These are phyloP conservation scores for Misgurnus mizolepis DNA, from an alignment of 2,113 vertebrate genomes.

Conservation along the genomic window DNA sequence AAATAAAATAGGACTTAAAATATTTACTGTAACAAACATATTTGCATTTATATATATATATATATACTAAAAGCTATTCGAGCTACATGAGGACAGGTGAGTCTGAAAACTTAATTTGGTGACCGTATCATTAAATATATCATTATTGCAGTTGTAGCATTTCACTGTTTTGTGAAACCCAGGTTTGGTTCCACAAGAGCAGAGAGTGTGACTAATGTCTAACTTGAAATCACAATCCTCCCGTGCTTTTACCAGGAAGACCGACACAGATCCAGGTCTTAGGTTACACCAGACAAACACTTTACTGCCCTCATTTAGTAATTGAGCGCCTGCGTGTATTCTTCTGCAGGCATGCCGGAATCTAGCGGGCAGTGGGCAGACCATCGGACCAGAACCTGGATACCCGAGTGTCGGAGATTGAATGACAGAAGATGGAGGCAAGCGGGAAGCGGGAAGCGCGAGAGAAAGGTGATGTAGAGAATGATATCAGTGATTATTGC, in stretches of 20 bases:
- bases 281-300: conserved; percentile 51
- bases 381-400: conserved; percentile 38
- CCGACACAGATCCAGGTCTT: conserved; percentile 33
- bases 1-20: too few species aligned
- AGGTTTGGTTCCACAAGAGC: conserved; percentile 49
- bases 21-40: too few species aligned
- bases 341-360: conserved; percentile 48
- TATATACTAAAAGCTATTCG: not conserved
- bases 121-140: not conserved
- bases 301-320: conserved; percentile 54
- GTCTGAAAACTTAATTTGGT: not conserved
- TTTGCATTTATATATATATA: too few species aligned
- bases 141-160: not conserved
- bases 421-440: conserved; percentile 64
- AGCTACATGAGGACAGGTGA: not conserved
- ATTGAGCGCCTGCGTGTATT: conserved; percentile 55
- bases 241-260: conserved; percentile 18
- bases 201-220: conserved; percentile 54
- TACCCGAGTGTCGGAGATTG: conserved; percentile 48
- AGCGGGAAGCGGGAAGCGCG: not conserved
- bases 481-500: not conserved
- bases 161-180: not conserved
- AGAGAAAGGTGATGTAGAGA: conserved; percentile 2
- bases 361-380: conserved; percentile 44
- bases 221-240: conserved; percentile 44